Evolutionary conservation across 2,888 invertebrate species (phyloP).

Genomic region (Mesopsocus fuscifrons): DNA sequence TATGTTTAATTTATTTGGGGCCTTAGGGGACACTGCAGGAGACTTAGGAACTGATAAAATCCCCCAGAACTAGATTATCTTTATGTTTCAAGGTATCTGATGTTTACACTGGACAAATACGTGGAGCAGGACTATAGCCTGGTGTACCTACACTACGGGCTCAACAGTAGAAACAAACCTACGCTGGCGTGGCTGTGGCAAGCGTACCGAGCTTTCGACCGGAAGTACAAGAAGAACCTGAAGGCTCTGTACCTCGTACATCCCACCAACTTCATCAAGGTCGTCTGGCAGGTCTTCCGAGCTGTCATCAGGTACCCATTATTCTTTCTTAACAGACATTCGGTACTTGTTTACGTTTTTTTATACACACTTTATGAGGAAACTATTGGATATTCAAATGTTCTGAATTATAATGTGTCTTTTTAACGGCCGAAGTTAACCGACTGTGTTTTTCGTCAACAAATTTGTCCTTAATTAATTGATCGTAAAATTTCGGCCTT

Average conservation of each 20-base stretch:
- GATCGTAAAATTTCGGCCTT: no score
- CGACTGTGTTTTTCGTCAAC: no score
- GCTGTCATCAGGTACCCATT: conserved; percentile 67
- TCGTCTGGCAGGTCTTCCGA: conserved; percentile 87
- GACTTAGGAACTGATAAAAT: no score
- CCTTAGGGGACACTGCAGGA: no score
- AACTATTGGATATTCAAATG: no score
- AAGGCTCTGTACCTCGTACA: conserved; percentile 97
- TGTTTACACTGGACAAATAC: conserved; percentile 85
- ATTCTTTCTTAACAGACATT: no score
- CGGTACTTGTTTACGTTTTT: no score
- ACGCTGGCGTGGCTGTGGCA: conserved; percentile 90
- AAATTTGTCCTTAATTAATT: neutral
- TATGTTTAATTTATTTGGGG: no score
- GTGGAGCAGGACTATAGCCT: conserved; percentile 98
- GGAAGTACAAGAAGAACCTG: conserved; percentile 97
- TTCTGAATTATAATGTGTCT: no score
- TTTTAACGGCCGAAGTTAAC: no score
- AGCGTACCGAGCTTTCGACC: conserved; percentile 91
- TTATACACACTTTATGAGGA: no score
- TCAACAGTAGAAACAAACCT: conserved; percentile 91
- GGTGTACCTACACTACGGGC: conserved; percentile 93
- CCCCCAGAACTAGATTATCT: no score
- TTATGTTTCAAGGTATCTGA: conserved; percentile 54
- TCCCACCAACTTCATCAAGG: conserved; percentile 89